phyloP scores from a whole-genome alignment of 2,888 invertebrate species.

The Lacanobia oleracea region DNA sequence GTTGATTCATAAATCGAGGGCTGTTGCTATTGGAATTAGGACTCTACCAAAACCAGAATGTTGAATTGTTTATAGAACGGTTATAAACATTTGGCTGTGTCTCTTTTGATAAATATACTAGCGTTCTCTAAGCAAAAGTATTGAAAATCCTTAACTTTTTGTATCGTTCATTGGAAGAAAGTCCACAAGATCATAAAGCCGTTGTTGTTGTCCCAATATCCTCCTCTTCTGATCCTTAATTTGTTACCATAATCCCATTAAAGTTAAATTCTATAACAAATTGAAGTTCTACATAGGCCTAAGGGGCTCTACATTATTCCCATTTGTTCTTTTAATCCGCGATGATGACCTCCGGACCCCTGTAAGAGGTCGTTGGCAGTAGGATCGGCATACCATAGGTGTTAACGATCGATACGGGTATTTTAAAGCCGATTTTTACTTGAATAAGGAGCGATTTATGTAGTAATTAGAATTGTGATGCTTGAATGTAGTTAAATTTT shows the following conservation, averaged over 20 bases:
- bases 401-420: slow-evolving; percentile 46
- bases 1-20: slow-evolving; percentile 28
- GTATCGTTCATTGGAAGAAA: not conserved
- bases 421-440: slow-evolving; percentile 44
- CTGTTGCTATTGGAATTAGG: slow-evolving; percentile 17
- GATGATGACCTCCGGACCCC: slow-evolving; percentile 67
- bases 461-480: slow-evolving; percentile 1
- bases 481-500: not conserved
- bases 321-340: slow-evolving; percentile 68
- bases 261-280: slow-evolving; percentile 8
- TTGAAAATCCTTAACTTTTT: not conserved
- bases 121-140: not conserved
- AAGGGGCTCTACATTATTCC: slow-evolving; percentile 52
- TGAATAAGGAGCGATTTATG: slow-evolving; percentile 1
- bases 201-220: not conserved
- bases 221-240: not conserved
- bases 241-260: slow-evolving; percentile 27
- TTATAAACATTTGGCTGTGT: not conserved
- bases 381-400: slow-evolving; percentile 68
- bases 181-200: not conserved
- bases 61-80: not conserved
- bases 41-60: not conserved
- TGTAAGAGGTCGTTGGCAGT: slow-evolving; percentile 66
- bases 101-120: not conserved
- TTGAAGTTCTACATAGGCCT: not conserved